A percentile compares a stretch with the other conserved stretches of the same genome.
phyloP scores from a whole-genome alignment of 2,888 invertebrate species.

The Leucoma salicis region DNA sequence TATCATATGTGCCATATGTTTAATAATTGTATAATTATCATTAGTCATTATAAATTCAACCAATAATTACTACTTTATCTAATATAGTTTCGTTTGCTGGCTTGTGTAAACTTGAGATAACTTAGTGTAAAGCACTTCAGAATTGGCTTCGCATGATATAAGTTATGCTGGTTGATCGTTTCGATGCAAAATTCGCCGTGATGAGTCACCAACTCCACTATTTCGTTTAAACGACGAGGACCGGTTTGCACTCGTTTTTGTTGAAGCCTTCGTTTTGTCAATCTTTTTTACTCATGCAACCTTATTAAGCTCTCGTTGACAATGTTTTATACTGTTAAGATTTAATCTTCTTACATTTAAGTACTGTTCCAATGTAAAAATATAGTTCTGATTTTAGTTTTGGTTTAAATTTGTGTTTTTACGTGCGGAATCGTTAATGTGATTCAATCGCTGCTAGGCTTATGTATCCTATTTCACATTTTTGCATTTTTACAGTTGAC shows the following conservation, averaged over 20 bases:
- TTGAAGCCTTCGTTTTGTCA: slow-evolving; percentile 24
- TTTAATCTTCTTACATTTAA: slow-evolving; percentile 16
- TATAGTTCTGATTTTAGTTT: not conserved
- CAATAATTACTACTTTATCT: slow-evolving; percentile 2
- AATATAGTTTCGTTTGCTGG: slow-evolving; percentile 3
- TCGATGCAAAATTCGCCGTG: slow-evolving; percentile 41
- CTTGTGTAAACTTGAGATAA: slow-evolving; percentile 6
- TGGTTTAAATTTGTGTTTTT: no score
- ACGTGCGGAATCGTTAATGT: slow-evolving; percentile 12
- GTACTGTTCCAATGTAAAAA: not conserved
- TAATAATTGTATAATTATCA: not conserved
- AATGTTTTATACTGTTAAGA: slow-evolving; percentile 27
- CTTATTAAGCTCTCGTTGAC: slow-evolving; percentile 34
- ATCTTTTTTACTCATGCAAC: slow-evolving; percentile 19
- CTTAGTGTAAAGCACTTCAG: slow-evolving; percentile 16
- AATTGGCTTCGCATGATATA: slow-evolving; percentile 17
- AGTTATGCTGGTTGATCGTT: slow-evolving; percentile 24
- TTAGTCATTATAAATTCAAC: not conserved
- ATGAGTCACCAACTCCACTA: slow-evolving; percentile 41
- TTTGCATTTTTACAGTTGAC: slow-evolving; percentile 21
- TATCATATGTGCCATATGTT: not conserved
- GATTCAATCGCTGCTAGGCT: slow-evolving; percentile 21
- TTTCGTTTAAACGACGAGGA: slow-evolving; percentile 24
- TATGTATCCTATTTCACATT: slow-evolving; percentile 6
- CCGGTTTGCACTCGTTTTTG: slow-evolving; percentile 30